These are phyloP conservation scores for Hemichromis elongatus DNA, from an alignment of 2,113 vertebrate genomes.

Conservation along the genomic window DNA sequence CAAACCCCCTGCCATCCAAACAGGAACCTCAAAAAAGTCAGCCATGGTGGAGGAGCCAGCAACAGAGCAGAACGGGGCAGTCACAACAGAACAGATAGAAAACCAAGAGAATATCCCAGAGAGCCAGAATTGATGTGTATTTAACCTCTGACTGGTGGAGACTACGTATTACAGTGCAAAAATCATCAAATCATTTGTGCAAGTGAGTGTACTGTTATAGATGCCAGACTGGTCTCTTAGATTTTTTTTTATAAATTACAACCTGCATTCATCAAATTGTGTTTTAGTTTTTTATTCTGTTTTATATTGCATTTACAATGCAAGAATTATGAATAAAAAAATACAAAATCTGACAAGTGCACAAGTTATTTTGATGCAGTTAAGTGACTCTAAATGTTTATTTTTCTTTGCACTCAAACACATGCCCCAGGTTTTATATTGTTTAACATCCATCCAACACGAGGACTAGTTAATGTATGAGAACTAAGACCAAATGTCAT, in stretches of 20 bases:
- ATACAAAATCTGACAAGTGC: not conserved
- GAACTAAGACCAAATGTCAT: constrained; percentile 2
- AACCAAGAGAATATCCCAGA: constrained; percentile 32
- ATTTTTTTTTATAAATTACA: not conserved
- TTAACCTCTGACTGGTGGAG: not conserved
- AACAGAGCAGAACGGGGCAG: constrained; percentile 21
- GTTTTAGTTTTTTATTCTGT: not conserved
- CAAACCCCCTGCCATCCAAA: not conserved
- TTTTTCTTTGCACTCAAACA: not conserved
- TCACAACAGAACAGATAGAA: constrained; percentile 31
- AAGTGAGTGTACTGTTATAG: not conserved
- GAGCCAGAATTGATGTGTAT: not conserved
- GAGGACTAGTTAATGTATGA: not conserved
- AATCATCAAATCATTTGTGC: not conserved
- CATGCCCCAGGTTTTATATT: not conserved
- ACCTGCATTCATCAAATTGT: not conserved
- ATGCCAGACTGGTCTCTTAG: not conserved
- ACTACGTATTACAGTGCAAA: not conserved
- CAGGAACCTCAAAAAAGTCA: constrained; percentile 66
- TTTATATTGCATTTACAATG: not conserved
- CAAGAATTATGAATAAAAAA: not conserved
- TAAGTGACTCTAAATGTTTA: not conserved
- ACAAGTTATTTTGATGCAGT: not conserved
- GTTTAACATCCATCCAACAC: not conserved
- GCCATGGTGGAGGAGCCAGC: constrained; percentile 62